Conservation (phyloP, 2,797 vertebrate species). For the Sebastes umbrosus region DNA sequence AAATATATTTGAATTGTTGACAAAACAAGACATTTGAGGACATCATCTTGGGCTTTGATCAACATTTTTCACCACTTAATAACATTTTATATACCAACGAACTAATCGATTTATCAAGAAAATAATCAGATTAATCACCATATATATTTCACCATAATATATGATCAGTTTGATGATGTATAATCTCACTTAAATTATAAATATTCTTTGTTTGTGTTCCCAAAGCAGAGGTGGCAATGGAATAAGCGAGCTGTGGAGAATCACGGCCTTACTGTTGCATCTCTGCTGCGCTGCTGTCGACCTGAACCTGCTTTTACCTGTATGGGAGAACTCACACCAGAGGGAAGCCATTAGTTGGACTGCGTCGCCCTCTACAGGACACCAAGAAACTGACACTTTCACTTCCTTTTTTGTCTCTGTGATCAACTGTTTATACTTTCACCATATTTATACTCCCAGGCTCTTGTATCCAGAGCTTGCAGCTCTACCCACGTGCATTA, state of each 20-base stretch:
- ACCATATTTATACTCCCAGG: constrained; percentile 10
- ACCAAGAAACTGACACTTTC: constrained; percentile 41
- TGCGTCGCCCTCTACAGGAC: constrained; percentile 73
- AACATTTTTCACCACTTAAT: no score
- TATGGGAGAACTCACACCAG: not conserved
- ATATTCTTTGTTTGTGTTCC: not conserved
- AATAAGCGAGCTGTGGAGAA: constrained; percentile 46
- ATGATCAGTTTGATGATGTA: not conserved
- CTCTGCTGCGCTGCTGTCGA: constrained; percentile 6
- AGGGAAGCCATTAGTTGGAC: constrained; percentile 46
- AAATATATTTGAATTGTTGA: no score
- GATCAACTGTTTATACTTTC: constrained; percentile 24
- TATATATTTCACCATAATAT: not conserved
- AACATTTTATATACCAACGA: no score
- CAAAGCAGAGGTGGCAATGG: constrained; percentile 65
- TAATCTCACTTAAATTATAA: not conserved
- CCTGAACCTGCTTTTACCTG: constrained; percentile 24
- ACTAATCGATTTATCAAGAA: no score
- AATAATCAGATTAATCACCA: no score
- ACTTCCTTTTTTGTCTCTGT: constrained; percentile 4
- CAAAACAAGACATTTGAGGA: no score
- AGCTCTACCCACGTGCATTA: constrained; percentile 48
- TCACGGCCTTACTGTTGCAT: not conserved
- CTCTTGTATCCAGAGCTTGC: constrained; percentile 21
- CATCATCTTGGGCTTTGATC: no score